phyloP scores from a whole-genome alignment of 1,140 invertebrate species.

The Venustaconcha ellipsiformis region DNA sequence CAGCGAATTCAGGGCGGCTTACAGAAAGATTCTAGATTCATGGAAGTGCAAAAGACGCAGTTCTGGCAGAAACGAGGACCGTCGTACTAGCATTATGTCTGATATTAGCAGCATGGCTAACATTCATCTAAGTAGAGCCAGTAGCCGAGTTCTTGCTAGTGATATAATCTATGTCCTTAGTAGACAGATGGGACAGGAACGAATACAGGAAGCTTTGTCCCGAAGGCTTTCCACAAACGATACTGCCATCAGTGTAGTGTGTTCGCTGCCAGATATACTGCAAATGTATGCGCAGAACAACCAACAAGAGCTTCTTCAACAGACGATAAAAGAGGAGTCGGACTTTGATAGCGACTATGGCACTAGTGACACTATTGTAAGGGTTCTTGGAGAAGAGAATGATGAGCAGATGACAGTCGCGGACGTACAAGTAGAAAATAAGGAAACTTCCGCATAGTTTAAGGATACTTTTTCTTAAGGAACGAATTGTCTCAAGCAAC shows the following conservation, averaged over 20 bases:
- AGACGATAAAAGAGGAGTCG: too few relatives aligned
- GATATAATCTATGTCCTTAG: constrained; percentile 11
- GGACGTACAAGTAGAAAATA: too few relatives aligned
- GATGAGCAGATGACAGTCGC: too few relatives aligned
- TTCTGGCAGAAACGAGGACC: neutral
- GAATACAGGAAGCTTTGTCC: constrained; percentile 10
- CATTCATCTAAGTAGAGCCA: constrained; percentile 12
- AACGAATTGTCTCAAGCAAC: too few relatives aligned
- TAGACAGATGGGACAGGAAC: constrained; percentile 11
- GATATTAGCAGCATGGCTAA: constrained; percentile 4
- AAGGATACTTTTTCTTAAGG: too few relatives aligned
- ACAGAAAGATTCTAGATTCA: constrained; percentile 69
- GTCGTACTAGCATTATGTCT: constrained; percentile 19
- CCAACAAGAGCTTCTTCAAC: too few relatives aligned
- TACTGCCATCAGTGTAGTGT: neutral
- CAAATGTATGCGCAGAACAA: constrained; percentile 7
- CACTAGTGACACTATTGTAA: too few relatives aligned
- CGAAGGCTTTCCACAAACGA: constrained; percentile 4
- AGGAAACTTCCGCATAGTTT: too few relatives aligned
- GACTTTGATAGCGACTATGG: too few relatives aligned
- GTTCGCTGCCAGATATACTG: constrained; percentile 18
- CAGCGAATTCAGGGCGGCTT: constrained; percentile 75
- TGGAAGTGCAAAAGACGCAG: neutral
- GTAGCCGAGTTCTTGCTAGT: constrained; percentile 25
- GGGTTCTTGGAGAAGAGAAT: too few relatives aligned